Percentiles rank a stretch among this genome's conserved stretches.
These are phyloP conservation scores for Dione vanillae DNA, from an alignment of 2,888 invertebrate species.

Conservation along the genomic window DNA sequence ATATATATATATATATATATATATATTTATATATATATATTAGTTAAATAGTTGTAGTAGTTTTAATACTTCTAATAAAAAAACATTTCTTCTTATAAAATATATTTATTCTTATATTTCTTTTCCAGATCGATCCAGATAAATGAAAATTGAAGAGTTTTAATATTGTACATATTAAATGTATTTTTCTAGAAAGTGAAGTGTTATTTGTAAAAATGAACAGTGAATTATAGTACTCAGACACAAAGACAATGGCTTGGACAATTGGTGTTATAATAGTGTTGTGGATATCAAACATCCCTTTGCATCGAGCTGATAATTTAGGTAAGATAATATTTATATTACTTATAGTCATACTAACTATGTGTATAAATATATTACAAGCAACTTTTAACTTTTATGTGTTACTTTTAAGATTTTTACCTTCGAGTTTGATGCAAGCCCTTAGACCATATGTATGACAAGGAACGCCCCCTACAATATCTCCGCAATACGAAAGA, in stretches of 20 bases:
- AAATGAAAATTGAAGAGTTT: slow-evolving; percentile 13
- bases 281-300: slow-evolving; percentile 74
- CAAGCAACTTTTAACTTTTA: too few species aligned
- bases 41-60: too few species aligned
- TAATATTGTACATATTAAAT: not conserved
- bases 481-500: too few species aligned
- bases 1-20: too few species aligned
- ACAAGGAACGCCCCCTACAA: too few species aligned
- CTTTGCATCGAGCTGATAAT: slow-evolving; percentile 75
- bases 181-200: slow-evolving; percentile 24
- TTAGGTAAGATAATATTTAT: slow-evolving; percentile 61
- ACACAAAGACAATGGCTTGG: slow-evolving; percentile 60
- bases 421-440: too few species aligned
- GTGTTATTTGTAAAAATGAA: slow-evolving; percentile 27
- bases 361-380: too few species aligned
- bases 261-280: slow-evolving; percentile 65
- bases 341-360: not conserved
- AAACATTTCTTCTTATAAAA: too few species aligned
- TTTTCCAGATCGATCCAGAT: slow-evolving; percentile 6
- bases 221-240: slow-evolving; percentile 32
- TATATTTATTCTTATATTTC: not conserved
- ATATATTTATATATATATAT: too few species aligned
- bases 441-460: too few species aligned
- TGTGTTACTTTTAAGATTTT: too few species aligned
- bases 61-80: too few species aligned